Evolutionary conservation across 2,797 vertebrate species (phyloP).

Genomic region (Molossus molossus): DNA sequence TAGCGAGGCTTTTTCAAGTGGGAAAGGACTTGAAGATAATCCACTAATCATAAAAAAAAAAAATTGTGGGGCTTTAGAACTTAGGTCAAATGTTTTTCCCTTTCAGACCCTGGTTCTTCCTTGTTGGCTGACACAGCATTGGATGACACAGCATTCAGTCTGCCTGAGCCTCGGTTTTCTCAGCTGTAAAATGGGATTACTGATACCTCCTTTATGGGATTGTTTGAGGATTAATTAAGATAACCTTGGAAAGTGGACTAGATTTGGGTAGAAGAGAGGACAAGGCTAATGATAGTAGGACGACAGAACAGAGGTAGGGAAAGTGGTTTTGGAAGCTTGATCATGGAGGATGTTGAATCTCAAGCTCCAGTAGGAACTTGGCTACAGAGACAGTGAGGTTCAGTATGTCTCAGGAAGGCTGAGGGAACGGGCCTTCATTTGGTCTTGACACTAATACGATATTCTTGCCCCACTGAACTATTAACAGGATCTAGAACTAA

Average conservation of each 20-base stretch:
- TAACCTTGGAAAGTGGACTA: neutral
- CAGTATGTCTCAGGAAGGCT: neutral
- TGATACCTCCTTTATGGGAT: neutral
- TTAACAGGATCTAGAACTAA: neutral
- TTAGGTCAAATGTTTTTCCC: neutral
- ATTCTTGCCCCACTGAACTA: neutral
- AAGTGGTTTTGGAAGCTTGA: neutral
- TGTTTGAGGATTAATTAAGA: neutral
- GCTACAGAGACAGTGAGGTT: neutral
- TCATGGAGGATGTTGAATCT: neutral
- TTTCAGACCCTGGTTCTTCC: neutral
- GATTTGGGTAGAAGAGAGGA: neutral
- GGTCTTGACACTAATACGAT: neutral
- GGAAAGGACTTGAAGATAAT: neutral
- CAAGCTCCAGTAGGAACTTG: neutral
- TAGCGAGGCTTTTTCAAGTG: neutral
- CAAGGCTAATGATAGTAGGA: neutral
- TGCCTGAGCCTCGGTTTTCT: slow-evolving; percentile 30
- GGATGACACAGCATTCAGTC: neutral
- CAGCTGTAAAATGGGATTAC: neutral
- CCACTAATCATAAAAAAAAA: neutral
- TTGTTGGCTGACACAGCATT: neutral
- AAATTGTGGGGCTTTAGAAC: neutral
- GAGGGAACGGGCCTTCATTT: neutral
- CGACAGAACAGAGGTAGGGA: neutral